Evolutionary conservation across 2,888 invertebrate species (phyloP).

Genomic region (Drosophila parthenogenetica): DNA sequence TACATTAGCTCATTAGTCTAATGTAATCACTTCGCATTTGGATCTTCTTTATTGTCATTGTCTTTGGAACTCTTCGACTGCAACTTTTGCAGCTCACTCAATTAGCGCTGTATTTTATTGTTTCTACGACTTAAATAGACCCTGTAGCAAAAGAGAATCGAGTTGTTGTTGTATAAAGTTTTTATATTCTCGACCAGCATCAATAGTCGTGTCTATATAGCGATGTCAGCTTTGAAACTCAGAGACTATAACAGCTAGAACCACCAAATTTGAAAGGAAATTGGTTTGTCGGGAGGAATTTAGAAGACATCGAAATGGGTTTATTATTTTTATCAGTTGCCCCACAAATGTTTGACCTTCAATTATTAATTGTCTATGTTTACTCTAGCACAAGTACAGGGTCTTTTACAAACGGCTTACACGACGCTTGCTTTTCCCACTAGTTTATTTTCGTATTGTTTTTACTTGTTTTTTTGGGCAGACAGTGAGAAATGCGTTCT

Average conservation of each 20-base stretch:
- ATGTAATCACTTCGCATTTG: slow-evolving; percentile 53
- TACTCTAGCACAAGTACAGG: not conserved
- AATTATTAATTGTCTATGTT: too few relatives aligned
- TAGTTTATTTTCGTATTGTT: not conserved
- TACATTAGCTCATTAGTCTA: slow-evolving; percentile 70
- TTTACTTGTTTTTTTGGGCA: not conserved
- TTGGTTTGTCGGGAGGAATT: too few relatives aligned
- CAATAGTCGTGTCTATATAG: too few relatives aligned
- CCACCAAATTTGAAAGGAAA: too few relatives aligned
- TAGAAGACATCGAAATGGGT: too few relatives aligned
- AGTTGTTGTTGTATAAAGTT: too few relatives aligned
- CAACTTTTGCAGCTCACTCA: slow-evolving; percentile 33
- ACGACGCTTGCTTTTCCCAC: not conserved
- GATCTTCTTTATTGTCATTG: slow-evolving; percentile 38
- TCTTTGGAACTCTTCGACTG: slow-evolving; percentile 13
- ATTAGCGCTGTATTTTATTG: slow-evolving; percentile 12
- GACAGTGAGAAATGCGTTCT: slow-evolving; percentile 43
- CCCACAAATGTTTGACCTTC: too few relatives aligned
- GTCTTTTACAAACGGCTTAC: too few relatives aligned
- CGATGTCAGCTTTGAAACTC: too few relatives aligned
- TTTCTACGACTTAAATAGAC: slow-evolving; percentile 11
- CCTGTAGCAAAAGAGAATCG: not conserved
- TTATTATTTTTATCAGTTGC: too few relatives aligned
- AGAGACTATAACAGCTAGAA: too few relatives aligned
- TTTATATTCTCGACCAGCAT: too few relatives aligned